Base-by-base conservation (phyloP, 2,888 invertebrate species). In the Allophyes oxyacanthae region DNA sequence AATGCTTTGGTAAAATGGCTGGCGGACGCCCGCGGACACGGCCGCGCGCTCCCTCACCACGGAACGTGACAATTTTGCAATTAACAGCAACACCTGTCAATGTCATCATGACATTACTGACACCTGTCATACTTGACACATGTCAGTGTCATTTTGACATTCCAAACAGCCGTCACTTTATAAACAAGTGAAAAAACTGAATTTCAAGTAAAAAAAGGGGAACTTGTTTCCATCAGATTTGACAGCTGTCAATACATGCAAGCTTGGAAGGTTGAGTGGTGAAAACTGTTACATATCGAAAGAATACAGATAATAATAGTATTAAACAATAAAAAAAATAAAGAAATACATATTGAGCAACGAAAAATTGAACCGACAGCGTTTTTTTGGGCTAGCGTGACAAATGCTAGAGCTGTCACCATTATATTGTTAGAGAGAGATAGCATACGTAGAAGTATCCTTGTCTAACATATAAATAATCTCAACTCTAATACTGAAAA, bases 1-100 rank as follows among this genome's bases (percentile, higher is more conserved):
- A 79, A 69, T 73, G 76, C 82, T 83, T 83, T 83, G 82, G 82
- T 82, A 78, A 73, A 75, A 78, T 78, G 81, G 80, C 77, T 69
- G 75, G 77, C 68, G 70, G 65, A 45, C 42, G 58, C 54, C 4
- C 43, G 38, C 33, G 33, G 32, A 43, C 33, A 42, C 45, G 42
- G 46, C 28, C 28, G 8, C 36, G 41, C 55, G 43, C 34, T 43
- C 58, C 46, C 41, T 51, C 56, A 59, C 63, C 73, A 64, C 73
- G 54, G 66, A 60, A 61, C 58, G 51, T 44, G 45, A 57, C 55
- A 54, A 74, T 62, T 64, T 68, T 49, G 46, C 57, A 51, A 56
- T n/a, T n/a, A n/a, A 50, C 15, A 45, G 59, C 45, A 50, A 58
- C 61, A 61, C 25, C 65, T 52, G 67, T 72, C 69, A 56, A 58